Conservation (phyloP, 2,888 invertebrate species). For the Galeruca laticollis region DNA sequence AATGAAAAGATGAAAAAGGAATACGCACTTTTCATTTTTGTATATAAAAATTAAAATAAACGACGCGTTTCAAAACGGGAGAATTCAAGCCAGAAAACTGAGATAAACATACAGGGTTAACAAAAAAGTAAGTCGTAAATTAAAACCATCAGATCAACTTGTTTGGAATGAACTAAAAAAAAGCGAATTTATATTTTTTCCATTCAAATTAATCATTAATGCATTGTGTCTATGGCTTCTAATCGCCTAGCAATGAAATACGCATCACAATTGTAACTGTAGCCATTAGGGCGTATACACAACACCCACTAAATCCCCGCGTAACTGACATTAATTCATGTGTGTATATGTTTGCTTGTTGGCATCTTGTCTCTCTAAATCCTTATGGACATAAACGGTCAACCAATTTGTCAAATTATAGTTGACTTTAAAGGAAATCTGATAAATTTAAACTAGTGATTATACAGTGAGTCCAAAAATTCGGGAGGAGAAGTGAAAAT, state of each 20-base stretch:
- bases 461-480: no score
- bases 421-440: not conserved
- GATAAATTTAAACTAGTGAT: not conserved
- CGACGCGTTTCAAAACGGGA: not conserved
- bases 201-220: not conserved
- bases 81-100: not conserved
- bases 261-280: constrained; percentile 8
- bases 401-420: constrained; percentile 6
- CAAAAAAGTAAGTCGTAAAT: no score
- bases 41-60: not conserved
- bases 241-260: constrained; percentile 6
- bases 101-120: no score
- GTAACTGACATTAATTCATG: not conserved
- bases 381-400: not conserved
- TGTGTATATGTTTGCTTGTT: not conserved
- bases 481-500: no score
- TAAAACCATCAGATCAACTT: no score
- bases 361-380: not conserved
- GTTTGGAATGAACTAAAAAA: no score
- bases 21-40: not conserved
- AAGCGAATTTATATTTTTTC: no score
- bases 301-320: constrained; percentile 8
- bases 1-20: constrained; percentile 5
- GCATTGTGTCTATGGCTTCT: not conserved
- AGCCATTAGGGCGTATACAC: not conserved